These are phyloP conservation scores for Andrena camellia DNA, from an alignment of 2,888 invertebrate species.

Conservation along the genomic window DNA sequence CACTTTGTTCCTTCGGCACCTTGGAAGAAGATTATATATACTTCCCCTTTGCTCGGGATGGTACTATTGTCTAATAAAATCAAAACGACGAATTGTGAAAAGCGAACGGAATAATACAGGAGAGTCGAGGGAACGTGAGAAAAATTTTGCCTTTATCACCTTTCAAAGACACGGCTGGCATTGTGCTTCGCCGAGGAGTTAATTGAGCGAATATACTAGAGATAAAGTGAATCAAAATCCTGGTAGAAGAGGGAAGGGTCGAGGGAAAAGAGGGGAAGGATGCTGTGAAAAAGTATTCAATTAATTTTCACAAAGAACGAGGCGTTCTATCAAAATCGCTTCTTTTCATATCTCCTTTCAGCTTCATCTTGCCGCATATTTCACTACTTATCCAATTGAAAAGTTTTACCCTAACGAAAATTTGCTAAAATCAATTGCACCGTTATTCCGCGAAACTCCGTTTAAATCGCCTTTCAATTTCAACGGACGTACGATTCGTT, in stretches of 20 bases:
- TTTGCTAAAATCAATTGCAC: not conserved
- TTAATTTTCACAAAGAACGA: conserved; percentile 23
- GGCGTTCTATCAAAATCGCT: not conserved
- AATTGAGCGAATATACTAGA: not conserved
- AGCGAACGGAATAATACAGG: not conserved
- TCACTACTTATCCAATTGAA: not conserved
- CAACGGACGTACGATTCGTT: not conserved
- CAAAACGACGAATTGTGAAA: not conserved
- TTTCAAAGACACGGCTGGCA: conserved; percentile 2
- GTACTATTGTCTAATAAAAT: not conserved
- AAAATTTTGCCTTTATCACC: not conserved
- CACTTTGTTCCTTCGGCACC: too few species aligned
- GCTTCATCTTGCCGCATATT: conserved; percentile 38
- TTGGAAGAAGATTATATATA: too few species aligned
- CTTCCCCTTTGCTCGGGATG: not conserved
- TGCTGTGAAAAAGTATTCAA: not conserved
- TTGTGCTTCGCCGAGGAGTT: not conserved
- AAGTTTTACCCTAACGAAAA: not conserved
- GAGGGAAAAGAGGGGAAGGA: not conserved
- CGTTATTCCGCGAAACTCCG: not conserved
- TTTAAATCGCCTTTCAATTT: not conserved
- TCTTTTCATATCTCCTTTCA: not conserved
- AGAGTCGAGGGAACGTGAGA: not conserved
- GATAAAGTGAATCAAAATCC: conserved; percentile 1
- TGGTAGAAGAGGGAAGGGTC: not conserved